Base-by-base conservation (phyloP, 2,888 invertebrate genomes). In the Lasioglossum oenotherae region DNA sequence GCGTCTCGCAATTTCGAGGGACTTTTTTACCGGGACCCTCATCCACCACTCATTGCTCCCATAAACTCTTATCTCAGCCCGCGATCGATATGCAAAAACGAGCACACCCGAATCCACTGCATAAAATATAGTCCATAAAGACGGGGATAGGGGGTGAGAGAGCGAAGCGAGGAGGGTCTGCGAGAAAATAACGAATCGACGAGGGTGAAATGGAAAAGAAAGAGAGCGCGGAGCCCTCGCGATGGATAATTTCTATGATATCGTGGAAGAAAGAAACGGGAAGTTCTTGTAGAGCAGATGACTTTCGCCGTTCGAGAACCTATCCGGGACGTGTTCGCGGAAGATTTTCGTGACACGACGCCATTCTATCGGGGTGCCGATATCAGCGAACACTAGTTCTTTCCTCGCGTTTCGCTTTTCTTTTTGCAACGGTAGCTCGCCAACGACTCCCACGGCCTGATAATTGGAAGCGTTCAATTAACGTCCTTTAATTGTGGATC, bases 401-500 rank as follows among this genome's bases (percentile, higher is more conserved):
- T 38, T 23, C 35, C 69, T 69, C 4, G 35, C 23, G 35, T 38
- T 23, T 67, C 35, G 31, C 23, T 19, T 87, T 80, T 83, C n/a
- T 71, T 41, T 38, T 46, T 74, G 19, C 53, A 69, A 35, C 69
- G 38, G 8, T 5, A n/a, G 69, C 73, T 78, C n/a, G 60, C 73
- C 76, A 60, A 53, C 87, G 49, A 79, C 75, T 31, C 38, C 74
- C 74, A 67, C 78, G 69, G 88, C 78, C 86, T 91, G 93, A 94
- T 94, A 93, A 94, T 93, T 94, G 94, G 92, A 92, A 92, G 90
- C 92, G 92, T 93, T 93, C 93, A 93, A 94, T 94, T 94, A 94
- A 91, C 91, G 93, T 91, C 88, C 90, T 91, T 94, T 93, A 93
- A 94, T 94, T 93, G 93, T 89, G 85, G 85, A 91, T 89, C 87